A percentile compares a stretch with the other conserved stretches of the same genome.
These are phyloP conservation scores for Pseudorasbora parva DNA, from an alignment of 2,113 vertebrate species.

Conservation along the genomic window DNA sequence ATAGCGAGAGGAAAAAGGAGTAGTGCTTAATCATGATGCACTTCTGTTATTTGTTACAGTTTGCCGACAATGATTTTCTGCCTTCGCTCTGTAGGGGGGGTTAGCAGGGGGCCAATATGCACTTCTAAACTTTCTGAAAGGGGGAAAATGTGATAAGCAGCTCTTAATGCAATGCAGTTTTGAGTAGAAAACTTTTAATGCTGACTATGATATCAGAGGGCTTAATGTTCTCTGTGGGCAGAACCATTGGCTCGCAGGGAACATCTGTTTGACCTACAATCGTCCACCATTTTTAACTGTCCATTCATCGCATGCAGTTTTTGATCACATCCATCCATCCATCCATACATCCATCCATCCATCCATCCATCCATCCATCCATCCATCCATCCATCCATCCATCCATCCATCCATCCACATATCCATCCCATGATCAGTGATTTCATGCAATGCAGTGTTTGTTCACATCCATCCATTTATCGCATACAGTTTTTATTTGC, in stretches of 20 bases:
- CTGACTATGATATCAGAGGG: conserved; percentile 9
- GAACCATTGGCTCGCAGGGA: neutral
- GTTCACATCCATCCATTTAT: neutral
- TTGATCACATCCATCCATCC: neutral
- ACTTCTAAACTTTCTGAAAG: conserved; percentile 38
- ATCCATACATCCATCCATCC: neutral
- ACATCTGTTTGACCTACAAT: conserved; percentile 11
- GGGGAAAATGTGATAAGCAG: conserved; percentile 35
- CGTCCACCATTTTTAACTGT: neutral
- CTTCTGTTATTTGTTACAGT: conserved; percentile 55
- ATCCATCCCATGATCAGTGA: no score
- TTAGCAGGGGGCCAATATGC: conserved; percentile 43
- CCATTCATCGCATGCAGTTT: neutral
- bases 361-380: no score
- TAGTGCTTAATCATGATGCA: conserved; percentile 52
- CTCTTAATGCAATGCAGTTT: conserved; percentile 31
- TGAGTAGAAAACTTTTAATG: conserved; percentile 25
- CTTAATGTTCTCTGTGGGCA: neutral
- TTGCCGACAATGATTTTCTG: conserved; percentile 50
- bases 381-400: neutral
- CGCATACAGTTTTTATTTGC: no score
- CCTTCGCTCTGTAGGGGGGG: conserved; percentile 11
- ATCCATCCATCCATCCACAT: no score
- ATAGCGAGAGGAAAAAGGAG: conserved; percentile 35
- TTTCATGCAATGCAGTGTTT: neutral